These are phyloP conservation scores for Armadillidium nasatum DNA, from an alignment of 1,140 invertebrate genomes.

Conservation along the genomic window DNA sequence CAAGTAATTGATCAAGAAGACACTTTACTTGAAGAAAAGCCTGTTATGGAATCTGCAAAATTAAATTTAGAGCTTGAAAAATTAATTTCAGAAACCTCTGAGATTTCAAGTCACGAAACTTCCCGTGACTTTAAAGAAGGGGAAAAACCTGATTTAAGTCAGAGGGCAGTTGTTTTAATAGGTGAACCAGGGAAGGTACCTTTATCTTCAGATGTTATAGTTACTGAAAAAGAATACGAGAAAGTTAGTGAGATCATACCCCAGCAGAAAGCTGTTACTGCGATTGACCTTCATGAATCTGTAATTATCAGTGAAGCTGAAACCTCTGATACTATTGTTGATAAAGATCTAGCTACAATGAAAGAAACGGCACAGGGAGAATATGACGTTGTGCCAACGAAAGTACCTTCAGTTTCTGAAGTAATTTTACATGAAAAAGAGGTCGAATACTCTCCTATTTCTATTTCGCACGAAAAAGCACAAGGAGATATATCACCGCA, in stretches of 20 bases:
- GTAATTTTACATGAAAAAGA: background rate
- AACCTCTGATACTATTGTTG: too few relatives aligned
- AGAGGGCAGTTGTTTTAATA: constrained; percentile 31
- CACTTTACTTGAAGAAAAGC: background rate
- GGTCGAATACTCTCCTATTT: background rate
- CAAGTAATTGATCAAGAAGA: background rate
- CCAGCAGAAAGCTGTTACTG: background rate
- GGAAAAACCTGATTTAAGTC: constrained; percentile 10
- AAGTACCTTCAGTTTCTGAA: background rate
- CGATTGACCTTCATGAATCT: constrained; percentile 51
- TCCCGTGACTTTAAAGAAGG: constrained; percentile 16
- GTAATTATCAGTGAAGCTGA: constrained; percentile 52
- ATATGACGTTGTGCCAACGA: background rate
- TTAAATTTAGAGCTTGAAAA: constrained; percentile 28
- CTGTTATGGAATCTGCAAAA: constrained; percentile 22
- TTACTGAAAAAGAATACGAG: constrained; percentile 30
- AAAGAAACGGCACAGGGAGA: background rate
- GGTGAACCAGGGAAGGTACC: constrained; percentile 32
- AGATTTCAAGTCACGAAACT: constrained; percentile 35
- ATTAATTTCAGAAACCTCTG: background rate
- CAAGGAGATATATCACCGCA: background rate
- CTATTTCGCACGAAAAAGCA: background rate
- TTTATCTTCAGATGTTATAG: constrained; percentile 33
- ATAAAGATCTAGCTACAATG: too few relatives aligned
- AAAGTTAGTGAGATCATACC: constrained; percentile 48